Evolutionary conservation across 2,888 invertebrate species (phyloP).

Genomic region (Erpobdella octoculata): DNA sequence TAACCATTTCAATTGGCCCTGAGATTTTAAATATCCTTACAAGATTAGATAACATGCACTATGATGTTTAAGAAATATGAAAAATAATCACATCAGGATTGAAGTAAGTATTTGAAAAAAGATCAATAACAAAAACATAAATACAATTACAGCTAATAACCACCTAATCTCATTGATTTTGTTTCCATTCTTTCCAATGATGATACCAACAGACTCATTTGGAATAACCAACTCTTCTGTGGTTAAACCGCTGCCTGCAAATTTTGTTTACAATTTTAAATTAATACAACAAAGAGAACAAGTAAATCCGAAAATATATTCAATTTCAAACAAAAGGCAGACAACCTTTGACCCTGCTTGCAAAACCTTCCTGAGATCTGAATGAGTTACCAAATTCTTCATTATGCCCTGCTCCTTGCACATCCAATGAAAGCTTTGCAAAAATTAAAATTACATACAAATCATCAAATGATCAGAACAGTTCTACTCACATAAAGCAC

Average conservation of each 20-base stretch:
- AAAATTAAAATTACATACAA: neutral
- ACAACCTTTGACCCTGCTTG: conserved; percentile 1
- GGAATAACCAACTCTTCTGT: conserved; percentile 17
- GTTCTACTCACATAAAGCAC: no score
- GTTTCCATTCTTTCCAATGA: conserved; percentile 20
- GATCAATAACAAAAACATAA: no score
- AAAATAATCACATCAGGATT: no score
- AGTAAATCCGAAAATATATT: neutral
- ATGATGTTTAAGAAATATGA: no score
- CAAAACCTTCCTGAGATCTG: neutral
- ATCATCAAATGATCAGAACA: no score
- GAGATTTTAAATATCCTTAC: neutral
- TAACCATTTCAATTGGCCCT: neutral
- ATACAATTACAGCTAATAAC: no score
- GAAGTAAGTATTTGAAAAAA: no score
- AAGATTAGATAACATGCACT: neutral
- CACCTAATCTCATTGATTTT: conserved; percentile 23
- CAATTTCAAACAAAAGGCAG: neutral
- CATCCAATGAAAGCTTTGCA: neutral
- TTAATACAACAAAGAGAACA: neutral
- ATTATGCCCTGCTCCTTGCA: neutral
- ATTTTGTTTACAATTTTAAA: no score
- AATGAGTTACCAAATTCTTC: neutral
- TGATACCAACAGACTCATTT: conserved; percentile 19
- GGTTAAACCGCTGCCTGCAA: conserved; percentile 7